Conservation (phyloP, 2,888 invertebrate genomes). For the Hetaerina titia region DNA sequence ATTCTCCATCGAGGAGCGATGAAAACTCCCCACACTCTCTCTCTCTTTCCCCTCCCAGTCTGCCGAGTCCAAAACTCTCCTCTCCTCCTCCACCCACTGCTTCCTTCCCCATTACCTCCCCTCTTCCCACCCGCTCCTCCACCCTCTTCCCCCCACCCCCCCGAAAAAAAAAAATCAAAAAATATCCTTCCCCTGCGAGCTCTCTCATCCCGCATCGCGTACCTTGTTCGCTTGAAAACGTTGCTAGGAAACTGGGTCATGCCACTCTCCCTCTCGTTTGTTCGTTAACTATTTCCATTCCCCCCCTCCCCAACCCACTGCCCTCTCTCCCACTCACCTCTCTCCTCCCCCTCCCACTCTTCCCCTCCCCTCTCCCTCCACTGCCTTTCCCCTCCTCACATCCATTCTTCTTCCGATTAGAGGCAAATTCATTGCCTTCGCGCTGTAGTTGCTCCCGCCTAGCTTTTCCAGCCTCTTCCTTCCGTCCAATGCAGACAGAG, state of each 20-base stretch:
- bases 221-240: slow-evolving; percentile 60
- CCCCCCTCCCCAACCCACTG: not conserved
- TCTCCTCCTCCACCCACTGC: not conserved
- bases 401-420: slow-evolving; percentile 23
- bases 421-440: not conserved
- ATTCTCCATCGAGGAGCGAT: not conserved
- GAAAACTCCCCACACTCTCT: not conserved
- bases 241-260: slow-evolving; percentile 66
- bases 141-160: not conserved
- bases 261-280: slow-evolving; percentile 53
- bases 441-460: not conserved
- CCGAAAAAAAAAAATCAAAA: not conserved
- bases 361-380: not conserved
- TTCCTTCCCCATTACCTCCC: not conserved
- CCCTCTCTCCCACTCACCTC: not conserved
- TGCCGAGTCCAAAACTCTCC: not conserved
- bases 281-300: slow-evolving; percentile 51
- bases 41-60: not conserved
- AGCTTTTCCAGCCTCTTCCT: not conserved
- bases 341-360: not conserved
- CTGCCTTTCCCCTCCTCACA: not conserved
- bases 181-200: not conserved
- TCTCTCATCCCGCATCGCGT: slow-evolving; percentile 60
- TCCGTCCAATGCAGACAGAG: not conserved
- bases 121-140: not conserved